Evolutionary conservation across 2,888 invertebrate genomes (phyloP).

Genomic region (Acleris emargana): DNA sequence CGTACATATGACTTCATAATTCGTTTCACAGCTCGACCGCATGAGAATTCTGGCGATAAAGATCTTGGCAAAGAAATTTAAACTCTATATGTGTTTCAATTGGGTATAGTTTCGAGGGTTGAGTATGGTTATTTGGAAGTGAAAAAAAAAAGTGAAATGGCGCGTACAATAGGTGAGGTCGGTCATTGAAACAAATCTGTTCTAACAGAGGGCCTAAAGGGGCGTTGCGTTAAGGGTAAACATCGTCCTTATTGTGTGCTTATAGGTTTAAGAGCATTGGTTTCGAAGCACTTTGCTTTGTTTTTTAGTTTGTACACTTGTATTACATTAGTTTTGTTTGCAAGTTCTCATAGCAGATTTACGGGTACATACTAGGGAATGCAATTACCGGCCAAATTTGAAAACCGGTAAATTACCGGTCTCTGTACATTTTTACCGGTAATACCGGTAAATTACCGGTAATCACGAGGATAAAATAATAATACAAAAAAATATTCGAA

Average conservation of each 20-base stretch:
- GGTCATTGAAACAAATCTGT: slow-evolving; percentile 69
- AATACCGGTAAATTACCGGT: no score
- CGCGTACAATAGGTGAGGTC: slow-evolving; percentile 65
- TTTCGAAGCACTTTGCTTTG: not conserved
- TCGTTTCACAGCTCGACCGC: slow-evolving; percentile 60
- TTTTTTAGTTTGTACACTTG: no score
- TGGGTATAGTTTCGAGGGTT: slow-evolving; percentile 39
- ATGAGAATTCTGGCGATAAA: slow-evolving; percentile 61
- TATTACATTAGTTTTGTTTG: no score
- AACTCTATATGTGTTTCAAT: slow-evolving; percentile 36
- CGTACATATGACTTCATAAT: slow-evolving; percentile 71
- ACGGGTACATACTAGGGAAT: no score
- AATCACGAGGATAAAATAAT: no score
- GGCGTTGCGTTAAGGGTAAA: slow-evolving; percentile 57
- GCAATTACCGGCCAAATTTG: no score
- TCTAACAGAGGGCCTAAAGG: slow-evolving; percentile 39
- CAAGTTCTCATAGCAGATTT: no score
- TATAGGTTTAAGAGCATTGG: slow-evolving; percentile 25
- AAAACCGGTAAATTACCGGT: no score
- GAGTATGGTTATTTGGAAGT: slow-evolving; percentile 36
- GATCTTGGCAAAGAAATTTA: slow-evolving; percentile 50
- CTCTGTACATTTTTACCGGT: no score
- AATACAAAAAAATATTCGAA: no score
- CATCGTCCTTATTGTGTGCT: slow-evolving; percentile 46
- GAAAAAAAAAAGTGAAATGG: slow-evolving; percentile 66